Conservation (phyloP, 2,113 vertebrate genomes). For the Chionodraco myersi region DNA sequence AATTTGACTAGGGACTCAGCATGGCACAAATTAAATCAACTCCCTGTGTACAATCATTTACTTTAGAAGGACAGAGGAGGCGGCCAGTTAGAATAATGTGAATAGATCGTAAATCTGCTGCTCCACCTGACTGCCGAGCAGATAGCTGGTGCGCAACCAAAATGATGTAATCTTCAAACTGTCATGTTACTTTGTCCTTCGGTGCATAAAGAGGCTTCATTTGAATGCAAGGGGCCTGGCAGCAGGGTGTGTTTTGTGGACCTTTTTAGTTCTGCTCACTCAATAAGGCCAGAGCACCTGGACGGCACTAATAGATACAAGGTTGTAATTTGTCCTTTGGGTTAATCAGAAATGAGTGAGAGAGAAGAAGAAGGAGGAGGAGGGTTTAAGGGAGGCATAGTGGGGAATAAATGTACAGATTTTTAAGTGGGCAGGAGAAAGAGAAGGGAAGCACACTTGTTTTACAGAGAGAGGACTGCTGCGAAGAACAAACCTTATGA, state of each 20-base stretch:
- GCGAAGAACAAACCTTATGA: slow-evolving; percentile 16
- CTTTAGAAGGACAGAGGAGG: slow-evolving; percentile 62
- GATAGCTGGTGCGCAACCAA: slow-evolving; percentile 51
- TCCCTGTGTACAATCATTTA: slow-evolving; percentile 63
- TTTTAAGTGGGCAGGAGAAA: slow-evolving; percentile 14
- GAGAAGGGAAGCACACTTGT: slow-evolving; percentile 10
- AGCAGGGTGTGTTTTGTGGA: slow-evolving; percentile 30
- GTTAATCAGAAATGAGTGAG: slow-evolving; percentile 67
- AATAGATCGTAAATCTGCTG: slow-evolving; percentile 56
- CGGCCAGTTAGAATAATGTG: slow-evolving; percentile 51
- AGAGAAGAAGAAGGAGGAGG: slow-evolving; percentile 16
- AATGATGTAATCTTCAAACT: slow-evolving; percentile 57
- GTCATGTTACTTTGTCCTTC: slow-evolving; percentile 57
- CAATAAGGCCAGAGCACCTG: slow-evolving; percentile 67
- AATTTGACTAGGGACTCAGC: slow-evolving; percentile 71
- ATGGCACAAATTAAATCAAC: slow-evolving; percentile 71
- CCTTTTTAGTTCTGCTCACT: slow-evolving; percentile 64
- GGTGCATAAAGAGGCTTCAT: slow-evolving; percentile 47
- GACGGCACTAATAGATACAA: slow-evolving; percentile 70
- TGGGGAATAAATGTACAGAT: slow-evolving; percentile 37
- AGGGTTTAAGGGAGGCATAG: neutral
- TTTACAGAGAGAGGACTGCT: neutral
- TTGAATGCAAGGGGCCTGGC: slow-evolving; percentile 33
- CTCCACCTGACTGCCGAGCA: slow-evolving; percentile 42
- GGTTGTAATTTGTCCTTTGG: slow-evolving; percentile 70